These are phyloP conservation scores for Chelonus insularis DNA, from an alignment of 1,140 invertebrate genomes.

Conservation along the genomic window DNA sequence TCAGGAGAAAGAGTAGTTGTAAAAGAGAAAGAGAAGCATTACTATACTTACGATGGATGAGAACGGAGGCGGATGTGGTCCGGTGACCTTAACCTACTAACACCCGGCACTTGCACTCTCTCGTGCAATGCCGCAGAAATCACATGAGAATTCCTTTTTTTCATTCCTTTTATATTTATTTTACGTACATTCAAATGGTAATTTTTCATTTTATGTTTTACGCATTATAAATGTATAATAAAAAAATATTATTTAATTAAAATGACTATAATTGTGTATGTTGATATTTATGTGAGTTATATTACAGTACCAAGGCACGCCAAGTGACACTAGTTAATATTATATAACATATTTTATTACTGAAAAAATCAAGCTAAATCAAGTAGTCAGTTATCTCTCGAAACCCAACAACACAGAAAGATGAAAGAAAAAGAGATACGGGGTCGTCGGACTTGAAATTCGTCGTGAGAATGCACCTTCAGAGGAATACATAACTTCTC, in stretches of 20 bases:
- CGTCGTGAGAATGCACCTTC: slow-evolving; percentile 5
- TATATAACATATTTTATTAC: background rate
- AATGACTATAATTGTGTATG: no score
- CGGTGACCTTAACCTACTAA: slow-evolving; percentile 17
- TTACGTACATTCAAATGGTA: background rate
- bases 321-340: background rate
- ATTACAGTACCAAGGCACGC: no score
- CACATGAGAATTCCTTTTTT: background rate
- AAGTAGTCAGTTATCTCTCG: background rate
- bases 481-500: background rate
- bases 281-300: no score
- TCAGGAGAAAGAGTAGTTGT: background rate
- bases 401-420: background rate
- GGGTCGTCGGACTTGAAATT: slow-evolving; percentile 9
- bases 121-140: background rate
- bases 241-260: no score
- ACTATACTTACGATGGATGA: background rate
- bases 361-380: background rate
- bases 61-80: slow-evolving; percentile 16
- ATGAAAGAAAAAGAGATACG: background rate
- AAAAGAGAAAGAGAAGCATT: background rate
- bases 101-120: slow-evolving; percentile 14
- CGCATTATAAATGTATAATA: no score
- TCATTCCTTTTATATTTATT: no score
- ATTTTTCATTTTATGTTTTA: background rate